Base-by-base conservation (phyloP, 2,113 vertebrate genomes). In the Sebastes schlegelii region DNA sequence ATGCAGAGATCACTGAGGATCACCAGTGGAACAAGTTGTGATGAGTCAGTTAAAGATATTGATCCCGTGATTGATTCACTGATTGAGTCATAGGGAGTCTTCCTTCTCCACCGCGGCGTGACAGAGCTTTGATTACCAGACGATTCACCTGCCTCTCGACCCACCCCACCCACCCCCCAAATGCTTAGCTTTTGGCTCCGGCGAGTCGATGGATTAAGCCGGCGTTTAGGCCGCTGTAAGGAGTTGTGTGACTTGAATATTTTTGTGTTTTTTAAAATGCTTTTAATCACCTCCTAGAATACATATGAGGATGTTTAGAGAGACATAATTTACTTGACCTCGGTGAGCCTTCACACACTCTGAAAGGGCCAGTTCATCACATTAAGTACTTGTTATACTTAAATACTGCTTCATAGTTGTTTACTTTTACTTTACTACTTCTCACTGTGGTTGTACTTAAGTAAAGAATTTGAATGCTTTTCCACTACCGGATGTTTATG, bases 11-110 rank as follows among this genome's bases (percentile, higher is more conserved):
- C 67, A 45, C 80, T 40, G 48, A 80, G 51, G 76, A 88, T 91
- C 76, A 83, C 64, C 71, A 49, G 57, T 79, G 80, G 70, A 91
- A 83, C 79, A 51, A 68, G 82, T 80, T 77, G 83, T 75, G 88
- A 91, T 84, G 86, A 92, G 90, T 91, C 91, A 85, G 80, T 92
- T 92, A 87, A 89, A 88, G 71, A 21, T 74, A 92, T 92, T 6
- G 88, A 94, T 87, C 86, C 61, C 16, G 49, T 55, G 75, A 92
- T 92, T 76, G 82, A 90, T 88, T 82, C 69, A 45, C 69, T 78
- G 74, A 91, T 89, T 82, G 89, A 89, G 81, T 83, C 76, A 46
- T 63, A n/a, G 72, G 7, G n/a, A 79, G 79, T 75, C 84, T 80
- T 83, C 70, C 72, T 81, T 63, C 3, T 19, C 78, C 70, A 70